These are phyloP conservation scores for Scaptomyza tumidula DNA, from an alignment of 2,888 invertebrate genomes.

Conservation along the genomic window DNA sequence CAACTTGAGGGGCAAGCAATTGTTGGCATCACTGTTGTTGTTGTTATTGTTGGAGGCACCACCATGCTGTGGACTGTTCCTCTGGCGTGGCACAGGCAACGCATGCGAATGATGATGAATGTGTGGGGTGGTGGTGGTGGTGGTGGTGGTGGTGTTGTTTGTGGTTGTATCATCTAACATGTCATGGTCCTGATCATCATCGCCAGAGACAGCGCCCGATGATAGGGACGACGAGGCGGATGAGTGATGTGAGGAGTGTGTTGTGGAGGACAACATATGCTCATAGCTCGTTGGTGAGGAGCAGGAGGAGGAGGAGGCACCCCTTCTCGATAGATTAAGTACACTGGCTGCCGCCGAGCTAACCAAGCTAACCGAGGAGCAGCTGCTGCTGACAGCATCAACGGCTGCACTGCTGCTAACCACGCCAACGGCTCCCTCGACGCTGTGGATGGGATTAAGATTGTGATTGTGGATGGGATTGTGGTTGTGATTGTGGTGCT, in stretches of 20 bases:
- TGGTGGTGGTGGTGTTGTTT: background rate
- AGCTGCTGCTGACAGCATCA: conserved; percentile 79
- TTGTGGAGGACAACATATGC: conserved; percentile 87
- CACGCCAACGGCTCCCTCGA: conserved; percentile 48
- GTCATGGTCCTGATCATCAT: conserved; percentile 85
- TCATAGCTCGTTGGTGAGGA: too few species aligned
- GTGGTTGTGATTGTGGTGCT: conserved; percentile 58
- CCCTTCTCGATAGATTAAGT: conserved; percentile 89
- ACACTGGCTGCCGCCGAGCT: conserved; percentile 85
- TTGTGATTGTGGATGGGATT: too few species aligned
- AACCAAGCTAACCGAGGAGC: conserved; percentile 54
- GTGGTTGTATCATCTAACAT: conserved; percentile 75
- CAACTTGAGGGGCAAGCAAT: conserved; percentile 94
- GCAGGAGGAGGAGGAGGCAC: conserved; percentile 87
- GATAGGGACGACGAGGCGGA: conserved; percentile 87
- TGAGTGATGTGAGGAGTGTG: conserved; percentile 72
- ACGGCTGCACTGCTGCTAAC: conserved; percentile 6
- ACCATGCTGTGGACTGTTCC: conserved; percentile 55
- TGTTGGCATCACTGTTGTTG: conserved; percentile 87
- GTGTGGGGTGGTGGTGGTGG: background rate
- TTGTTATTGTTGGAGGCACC: too few species aligned
- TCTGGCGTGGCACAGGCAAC: conserved; percentile 36
- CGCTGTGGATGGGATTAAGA: too few species aligned
- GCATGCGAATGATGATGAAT: conserved; percentile 14
- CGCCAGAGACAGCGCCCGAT: conserved; percentile 86